Evolutionary conservation across 1,140 invertebrate genomes (phyloP).

Genomic region (Heliconius himera): DNA sequence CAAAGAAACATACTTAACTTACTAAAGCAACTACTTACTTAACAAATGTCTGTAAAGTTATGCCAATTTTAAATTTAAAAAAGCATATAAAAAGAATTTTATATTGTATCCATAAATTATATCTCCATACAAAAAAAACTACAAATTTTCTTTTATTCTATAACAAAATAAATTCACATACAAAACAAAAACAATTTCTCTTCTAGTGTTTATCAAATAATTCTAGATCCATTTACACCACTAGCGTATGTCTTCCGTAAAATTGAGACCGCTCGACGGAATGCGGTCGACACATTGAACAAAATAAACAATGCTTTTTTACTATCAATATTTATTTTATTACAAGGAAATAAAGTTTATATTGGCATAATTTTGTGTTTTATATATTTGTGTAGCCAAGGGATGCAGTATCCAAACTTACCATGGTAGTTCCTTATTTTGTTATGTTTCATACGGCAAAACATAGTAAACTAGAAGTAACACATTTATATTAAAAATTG

Average conservation of each 20-base stretch:
- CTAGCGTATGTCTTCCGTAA: constrained; percentile 34
- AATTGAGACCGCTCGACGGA: constrained; percentile 30
- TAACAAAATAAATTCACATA: neutral
- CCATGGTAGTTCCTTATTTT: constrained; percentile 27
- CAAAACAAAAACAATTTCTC: neutral
- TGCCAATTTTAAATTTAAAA: too few relatives aligned
- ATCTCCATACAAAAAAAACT: neutral
- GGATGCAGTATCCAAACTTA: constrained; percentile 24
- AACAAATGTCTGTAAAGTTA: too few relatives aligned
- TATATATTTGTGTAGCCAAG: constrained; percentile 13
- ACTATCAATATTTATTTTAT: neutral
- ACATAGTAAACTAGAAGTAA: neutral
- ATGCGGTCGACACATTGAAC: constrained; percentile 32
- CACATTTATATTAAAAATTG: neutral
- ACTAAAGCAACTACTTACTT: too few relatives aligned
- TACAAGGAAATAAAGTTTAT: neutral
- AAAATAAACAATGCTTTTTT: constrained; percentile 22
- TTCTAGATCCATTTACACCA: constrained; percentile 34
- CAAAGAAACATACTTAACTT: too few relatives aligned
- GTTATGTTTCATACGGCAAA: constrained; percentile 26
- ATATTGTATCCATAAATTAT: too few relatives aligned
- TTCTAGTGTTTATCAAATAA: constrained; percentile 17
- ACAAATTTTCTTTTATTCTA: neutral
- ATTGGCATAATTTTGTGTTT: neutral
- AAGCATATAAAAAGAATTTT: too few relatives aligned